Evolutionary conservation across 2,888 invertebrate genomes (phyloP), one percentile per base, ranked within the genome.

Genomic region (Reticulitermes lucifugus): DNA sequence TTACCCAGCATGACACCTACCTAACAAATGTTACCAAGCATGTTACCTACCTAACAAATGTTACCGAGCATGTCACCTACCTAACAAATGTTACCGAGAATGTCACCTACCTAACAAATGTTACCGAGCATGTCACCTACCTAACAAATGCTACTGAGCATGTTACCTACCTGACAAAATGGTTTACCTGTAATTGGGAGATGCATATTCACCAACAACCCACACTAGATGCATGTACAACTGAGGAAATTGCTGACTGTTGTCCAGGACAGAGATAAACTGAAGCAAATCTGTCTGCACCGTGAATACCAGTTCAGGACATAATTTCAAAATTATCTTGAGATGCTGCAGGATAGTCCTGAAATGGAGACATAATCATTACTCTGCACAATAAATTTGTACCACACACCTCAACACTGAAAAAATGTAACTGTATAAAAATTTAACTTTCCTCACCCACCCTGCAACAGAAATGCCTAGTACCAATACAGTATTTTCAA

Each of bases 171-270:
- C 55, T 55, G 29, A 70, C 22, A n/a, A 55, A 41, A 22, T 60
- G 51, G 18, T 55, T 70, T 79, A 86, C 59, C 79, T 81, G 43
- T 65, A 81, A 70, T 22, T 81, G n/a, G 81, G 18, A 14, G 81
- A 43, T n/a, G 81, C 65, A 81, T 81, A 81, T 65, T 85, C 82
- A 12, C 86, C 86, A 70, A 86, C 71, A 21, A 81, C 81, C 83
- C 83, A 85, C 7, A 86, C 75, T 21, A 83, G 41, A 71, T 83
- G 83, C 35, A 79, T 60, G 79, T 83, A 86, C 18, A 86, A 77
- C 7, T 77, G 25, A 10, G 80, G 46, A 71, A 73, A 86, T 18
- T 70, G 46, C 12, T 83, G 79, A 35, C 83, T 83, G 83, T 86
- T 86, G 35, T 85, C 83, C 59, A 85, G 14, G 2, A 85, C 73